phyloP scores from a whole-genome alignment of 1,140 invertebrate species.

The Lysiphlebus fabarum region DNA sequence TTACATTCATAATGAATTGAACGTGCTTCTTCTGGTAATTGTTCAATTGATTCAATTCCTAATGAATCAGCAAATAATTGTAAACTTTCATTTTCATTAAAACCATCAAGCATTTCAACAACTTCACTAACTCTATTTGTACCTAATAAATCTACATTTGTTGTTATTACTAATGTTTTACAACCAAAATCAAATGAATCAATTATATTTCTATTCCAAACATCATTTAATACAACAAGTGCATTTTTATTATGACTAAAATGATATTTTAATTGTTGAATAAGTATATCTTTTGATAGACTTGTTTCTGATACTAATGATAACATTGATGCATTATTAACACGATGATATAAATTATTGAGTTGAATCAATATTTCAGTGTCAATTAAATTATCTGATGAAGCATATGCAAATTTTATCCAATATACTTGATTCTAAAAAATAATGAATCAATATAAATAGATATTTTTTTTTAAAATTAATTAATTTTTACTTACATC shows the following conservation, averaged over 20 bases:
- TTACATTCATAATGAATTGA: conserved; percentile 61
- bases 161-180: conserved; percentile 66
- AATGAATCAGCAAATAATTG: conserved; percentile 60
- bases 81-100: conserved; percentile 62
- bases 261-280: conserved; percentile 50
- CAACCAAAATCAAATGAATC: conserved; percentile 66
- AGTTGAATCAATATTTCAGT: conserved; percentile 50
- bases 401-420: conserved; percentile 45
- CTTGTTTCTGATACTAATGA: conserved; percentile 27
- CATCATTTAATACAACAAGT: conserved; percentile 66
- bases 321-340: conserved; percentile 30
- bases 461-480: too few relatives aligned
- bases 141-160: conserved; percentile 57
- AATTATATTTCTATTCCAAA: conserved; percentile 58
- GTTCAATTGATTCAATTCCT: conserved; percentile 46
- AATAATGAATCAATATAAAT: too few relatives aligned
- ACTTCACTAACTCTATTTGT: background rate
- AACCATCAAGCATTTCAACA: conserved; percentile 55
- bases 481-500: conserved; percentile 39
- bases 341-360: conserved; percentile 43
- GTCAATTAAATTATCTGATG: conserved; percentile 18
- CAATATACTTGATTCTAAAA: conserved; percentile 50
- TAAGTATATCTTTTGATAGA: conserved; percentile 35
- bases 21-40: conserved; percentile 58
- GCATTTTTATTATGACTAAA: conserved; percentile 56